Base-by-base conservation (phyloP, 1,140 invertebrate species). In the Campoletis sonorensis region DNA sequence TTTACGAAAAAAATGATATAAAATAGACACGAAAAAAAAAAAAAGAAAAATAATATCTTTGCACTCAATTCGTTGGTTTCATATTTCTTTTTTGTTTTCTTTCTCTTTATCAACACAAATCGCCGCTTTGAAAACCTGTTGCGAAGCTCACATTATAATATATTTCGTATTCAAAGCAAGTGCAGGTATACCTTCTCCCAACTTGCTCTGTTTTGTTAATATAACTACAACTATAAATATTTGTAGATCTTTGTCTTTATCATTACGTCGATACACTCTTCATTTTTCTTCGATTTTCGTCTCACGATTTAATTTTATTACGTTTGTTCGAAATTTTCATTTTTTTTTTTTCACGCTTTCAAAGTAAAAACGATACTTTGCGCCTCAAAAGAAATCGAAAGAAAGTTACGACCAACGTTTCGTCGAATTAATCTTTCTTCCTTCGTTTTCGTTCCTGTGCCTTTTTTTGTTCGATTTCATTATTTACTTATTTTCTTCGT, bases 181-280 rank as follows among this genome's bases (percentile, higher is more conserved):
- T 86, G 79, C 85, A 89, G 91, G 90, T 92, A 92, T 92, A 92
- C 91, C 90, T 92, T 89, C 90, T 91, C 90, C 91, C 87, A 87
- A 86, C 90, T 92, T 91, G 89, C 90, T 90, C 85, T 87, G 84
- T 72, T 27, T 30, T 67, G 8, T 67, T 67, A 8, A 45, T 10
- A 11, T 45, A 10, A 45, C 10, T 67, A 15, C n/a, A 45, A 45
- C 13, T 45, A 45, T 45, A 37, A 10, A 37, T 37, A 37, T 37
- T 37, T 37, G 11, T 45, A 8, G 4, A n/a, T 64, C 27, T 4
- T 75, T 49, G 5, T 27, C 18, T 45, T 79, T 45, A 68, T 79
- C 18, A 40, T 79, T 40, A 27, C 45, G 68, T 49, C 23, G 16
- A 61, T 70, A 37, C 30, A 23, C 40, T 18, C 71, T 33, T 51